These are phyloP conservation scores for Cephalopholis sonnerati DNA, from an alignment of 2,113 vertebrate species.

Conservation along the genomic window DNA sequence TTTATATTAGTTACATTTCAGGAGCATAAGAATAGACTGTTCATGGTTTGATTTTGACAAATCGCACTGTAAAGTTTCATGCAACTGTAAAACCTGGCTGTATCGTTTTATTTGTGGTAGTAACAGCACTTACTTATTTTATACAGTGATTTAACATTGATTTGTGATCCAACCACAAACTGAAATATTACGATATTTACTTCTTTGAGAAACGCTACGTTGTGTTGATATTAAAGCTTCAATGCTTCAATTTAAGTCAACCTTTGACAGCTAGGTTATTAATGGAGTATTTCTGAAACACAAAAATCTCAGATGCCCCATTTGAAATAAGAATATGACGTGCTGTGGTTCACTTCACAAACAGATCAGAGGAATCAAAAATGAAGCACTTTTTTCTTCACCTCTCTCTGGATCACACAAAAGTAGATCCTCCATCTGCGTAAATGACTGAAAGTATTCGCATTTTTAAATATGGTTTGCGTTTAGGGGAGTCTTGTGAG, in stretches of 20 bases:
- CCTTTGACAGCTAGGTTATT: not conserved
- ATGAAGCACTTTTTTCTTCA: not conserved
- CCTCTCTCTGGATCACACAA: not conserved
- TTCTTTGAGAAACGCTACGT: not conserved
- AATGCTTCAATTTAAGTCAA: not conserved
- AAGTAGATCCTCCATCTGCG: not conserved
- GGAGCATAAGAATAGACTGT: not conserved
- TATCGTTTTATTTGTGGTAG: not conserved
- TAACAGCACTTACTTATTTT: not conserved
- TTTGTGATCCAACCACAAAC: not conserved
- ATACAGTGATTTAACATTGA: not conserved
- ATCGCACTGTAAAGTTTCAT: not conserved
- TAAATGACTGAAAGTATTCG: not conserved
- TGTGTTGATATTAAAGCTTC: not conserved
- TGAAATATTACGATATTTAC: too few species aligned
- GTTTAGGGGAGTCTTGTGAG: not conserved
- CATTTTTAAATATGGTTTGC: slow-evolving; percentile 15
- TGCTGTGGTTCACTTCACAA: not conserved
- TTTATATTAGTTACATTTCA: not conserved
- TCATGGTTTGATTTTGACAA: not conserved
- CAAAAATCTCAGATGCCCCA: not conserved
- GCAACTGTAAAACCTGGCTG: not conserved
- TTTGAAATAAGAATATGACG: not conserved
- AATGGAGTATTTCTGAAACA: not conserved
- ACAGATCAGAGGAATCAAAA: not conserved